Evolutionary conservation across 1,140 invertebrate species (phyloP).

Genomic region (Hestina assimilis): DNA sequence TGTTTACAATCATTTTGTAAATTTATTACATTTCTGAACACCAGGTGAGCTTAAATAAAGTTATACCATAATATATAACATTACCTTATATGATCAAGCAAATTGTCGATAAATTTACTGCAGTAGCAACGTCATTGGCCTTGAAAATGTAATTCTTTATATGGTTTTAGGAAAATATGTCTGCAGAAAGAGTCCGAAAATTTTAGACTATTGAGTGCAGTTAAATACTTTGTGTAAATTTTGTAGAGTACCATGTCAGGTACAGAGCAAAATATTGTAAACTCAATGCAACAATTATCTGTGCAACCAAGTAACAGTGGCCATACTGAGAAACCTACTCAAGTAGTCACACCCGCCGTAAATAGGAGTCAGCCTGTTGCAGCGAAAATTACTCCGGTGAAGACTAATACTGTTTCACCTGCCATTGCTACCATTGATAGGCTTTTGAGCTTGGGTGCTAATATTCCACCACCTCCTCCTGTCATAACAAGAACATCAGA

Average conservation of each 20-base stretch:
- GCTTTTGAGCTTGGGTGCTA: constrained; percentile 58
- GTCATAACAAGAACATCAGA: constrained; percentile 62
- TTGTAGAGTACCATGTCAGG: constrained; percentile 73
- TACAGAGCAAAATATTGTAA: constrained; percentile 74
- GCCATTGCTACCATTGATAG: constrained; percentile 72
- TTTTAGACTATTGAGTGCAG: constrained; percentile 40
- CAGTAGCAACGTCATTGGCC: constrained; percentile 34
- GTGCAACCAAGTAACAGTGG: constrained; percentile 69
- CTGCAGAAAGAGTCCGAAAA: constrained; percentile 34
- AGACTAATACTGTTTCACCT: constrained; percentile 59
- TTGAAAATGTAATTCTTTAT: constrained; percentile 33
- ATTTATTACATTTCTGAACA: constrained; percentile 10
- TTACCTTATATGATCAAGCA: neutral
- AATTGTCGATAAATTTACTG: neutral
- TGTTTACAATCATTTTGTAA: constrained; percentile 50
- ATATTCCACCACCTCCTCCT: constrained; percentile 59
- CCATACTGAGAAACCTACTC: constrained; percentile 69
- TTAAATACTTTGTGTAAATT: constrained; percentile 24
- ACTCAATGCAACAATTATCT: constrained; percentile 74
- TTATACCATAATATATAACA: constrained; percentile 1
- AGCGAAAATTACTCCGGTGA: constrained; percentile 58
- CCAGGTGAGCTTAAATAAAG: constrained; percentile 12
- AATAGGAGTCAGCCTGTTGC: constrained; percentile 56
- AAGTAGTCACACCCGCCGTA: constrained; percentile 70
- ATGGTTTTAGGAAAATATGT: constrained; percentile 57